Evolutionary conservation across 2,113 vertebrate species (phyloP).

Genomic region (Vireo altiloquus): DNA sequence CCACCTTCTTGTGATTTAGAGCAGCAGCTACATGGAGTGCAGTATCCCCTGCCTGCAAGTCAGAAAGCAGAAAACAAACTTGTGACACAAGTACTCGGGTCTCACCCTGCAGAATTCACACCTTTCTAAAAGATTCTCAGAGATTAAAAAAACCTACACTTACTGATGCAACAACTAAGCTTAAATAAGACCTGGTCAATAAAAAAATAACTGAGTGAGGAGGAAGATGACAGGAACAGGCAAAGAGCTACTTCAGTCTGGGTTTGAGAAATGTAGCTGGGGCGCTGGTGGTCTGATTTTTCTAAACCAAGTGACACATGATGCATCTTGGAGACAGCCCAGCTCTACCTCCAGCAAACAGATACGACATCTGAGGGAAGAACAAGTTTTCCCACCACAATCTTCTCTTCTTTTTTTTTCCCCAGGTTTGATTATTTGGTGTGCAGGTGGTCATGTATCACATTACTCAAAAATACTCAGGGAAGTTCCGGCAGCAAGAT

Average conservation of each 20-base stretch:
- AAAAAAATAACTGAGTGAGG: not conserved
- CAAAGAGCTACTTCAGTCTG: not conserved
- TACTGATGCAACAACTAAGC: not conserved
- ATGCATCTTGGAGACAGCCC: not conserved
- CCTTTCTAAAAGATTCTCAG: not conserved
- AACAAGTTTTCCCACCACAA: not conserved
- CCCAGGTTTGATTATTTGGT: not conserved
- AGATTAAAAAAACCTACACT: not conserved
- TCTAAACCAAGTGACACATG: not conserved
- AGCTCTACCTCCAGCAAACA: not conserved
- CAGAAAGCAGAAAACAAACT: slow-evolving; percentile 31
- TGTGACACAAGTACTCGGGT: not conserved
- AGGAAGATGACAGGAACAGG: not conserved
- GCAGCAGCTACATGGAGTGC: slow-evolving; percentile 90
- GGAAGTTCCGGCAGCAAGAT: not conserved
- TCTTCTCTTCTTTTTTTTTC: not conserved
- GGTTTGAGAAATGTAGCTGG: not conserved
- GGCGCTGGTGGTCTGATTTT: not conserved
- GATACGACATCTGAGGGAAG: not conserved
- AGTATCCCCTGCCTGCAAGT: slow-evolving; percentile 86
- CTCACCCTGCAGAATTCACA: not conserved
- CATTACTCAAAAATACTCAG: not conserved
- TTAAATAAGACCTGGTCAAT: not conserved
- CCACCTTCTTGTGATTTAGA: slow-evolving; percentile 94
- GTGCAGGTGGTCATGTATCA: not conserved